Evolutionary conservation across 1,140 invertebrate genomes (phyloP), one percentile per base, ranked within the genome.

Genomic region (Sycobia sp.): DNA sequence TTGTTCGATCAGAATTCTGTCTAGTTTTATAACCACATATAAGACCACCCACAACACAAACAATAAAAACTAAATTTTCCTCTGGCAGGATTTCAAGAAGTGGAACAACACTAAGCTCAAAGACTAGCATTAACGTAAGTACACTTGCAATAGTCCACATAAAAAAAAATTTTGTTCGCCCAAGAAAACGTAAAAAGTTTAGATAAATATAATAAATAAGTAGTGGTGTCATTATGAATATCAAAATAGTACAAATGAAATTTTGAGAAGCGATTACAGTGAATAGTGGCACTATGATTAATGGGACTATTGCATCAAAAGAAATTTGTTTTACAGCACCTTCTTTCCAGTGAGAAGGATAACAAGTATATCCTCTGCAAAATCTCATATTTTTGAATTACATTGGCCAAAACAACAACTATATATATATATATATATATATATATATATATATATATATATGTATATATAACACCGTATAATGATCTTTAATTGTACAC

Each of bases 71-170:
- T 54, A 86, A 76, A 74, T 91, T 89, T 69, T 91, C 90, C 53
- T 87, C 82, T 10, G 85, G 83, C 25, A 88, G 78, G 62, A 91
- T 89, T 74, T 90, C 86, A 46, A 89, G 73, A 44, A 87, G 75
- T 38, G 84, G 84, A 32, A 90, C 83, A 16, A 89, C 85, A 61
- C 77, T 79, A 22, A 85, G 69, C 73, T 90, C 86, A 77, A 89
- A 90, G n/a, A 90, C 81, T 10, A 86, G 68, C 72, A 89, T 86
- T 68, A 90, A 73, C 65, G 84, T 82, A 16, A 86, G 62, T 23
- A 86, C 79, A 23, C 89, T 89, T 20, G 85, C 85, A 14, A 88
- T 75, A 8, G 85, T 84, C 89, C 89, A 90, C 39, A 86, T 82
- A 62, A 86, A 78, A 73, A 89, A 90, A 73, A 91, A 90, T 67